These are phyloP conservation scores for Chamaea fasciata DNA, from an alignment of 2,113 vertebrate genomes.

Conservation along the genomic window DNA sequence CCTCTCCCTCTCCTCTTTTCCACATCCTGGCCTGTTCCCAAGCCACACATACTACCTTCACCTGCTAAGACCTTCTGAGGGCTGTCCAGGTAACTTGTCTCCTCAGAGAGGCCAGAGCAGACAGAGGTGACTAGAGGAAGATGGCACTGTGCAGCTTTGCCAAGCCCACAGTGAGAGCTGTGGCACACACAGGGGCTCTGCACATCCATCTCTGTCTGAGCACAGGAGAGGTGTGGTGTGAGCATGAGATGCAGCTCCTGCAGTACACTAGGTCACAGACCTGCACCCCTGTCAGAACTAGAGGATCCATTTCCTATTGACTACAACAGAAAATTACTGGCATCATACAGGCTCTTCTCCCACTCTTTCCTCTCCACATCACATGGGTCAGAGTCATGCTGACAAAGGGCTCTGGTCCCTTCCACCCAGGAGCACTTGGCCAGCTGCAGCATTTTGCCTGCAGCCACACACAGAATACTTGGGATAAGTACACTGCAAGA, in stretches of 20 bases:
- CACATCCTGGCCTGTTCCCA: background rate
- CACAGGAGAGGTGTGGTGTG: background rate
- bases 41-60: background rate
- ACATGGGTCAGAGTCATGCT: fast-evolving
- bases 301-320: background rate
- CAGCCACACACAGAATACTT: background rate
- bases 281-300: fast-evolving
- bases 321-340: background rate
- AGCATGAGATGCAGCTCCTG: fast-evolving
- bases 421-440: background rate
- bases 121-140: background rate
- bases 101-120: background rate
- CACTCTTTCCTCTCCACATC: background rate
- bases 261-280: fast-evolving
- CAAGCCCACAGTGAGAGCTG: background rate
- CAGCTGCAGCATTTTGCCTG: background rate
- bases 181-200: background rate
- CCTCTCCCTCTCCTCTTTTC: background rate
- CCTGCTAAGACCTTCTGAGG: fast-evolving
- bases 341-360: background rate
- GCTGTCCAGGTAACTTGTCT: background rate
- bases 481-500: background rate
- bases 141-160: background rate
- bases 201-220: background rate
- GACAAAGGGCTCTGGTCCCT: background rate